Conservation (phyloP, 2,888 invertebrate species). For the Agriotes lineatus region DNA sequence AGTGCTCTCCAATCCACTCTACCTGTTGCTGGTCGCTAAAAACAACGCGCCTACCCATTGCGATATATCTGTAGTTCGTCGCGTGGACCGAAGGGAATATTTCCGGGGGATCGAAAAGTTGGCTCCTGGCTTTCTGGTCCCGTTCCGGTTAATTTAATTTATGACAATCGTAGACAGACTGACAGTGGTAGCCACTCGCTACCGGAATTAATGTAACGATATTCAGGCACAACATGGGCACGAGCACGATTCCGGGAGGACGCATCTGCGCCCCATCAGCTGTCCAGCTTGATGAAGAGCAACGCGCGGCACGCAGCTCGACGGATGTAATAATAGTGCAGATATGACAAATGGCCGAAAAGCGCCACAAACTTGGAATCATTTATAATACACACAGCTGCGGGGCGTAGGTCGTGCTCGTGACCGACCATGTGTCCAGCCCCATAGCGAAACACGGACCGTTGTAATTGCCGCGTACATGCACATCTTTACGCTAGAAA, state of each 20-base stretch:
- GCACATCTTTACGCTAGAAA: conserved; percentile 18
- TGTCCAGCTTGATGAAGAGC: conserved; percentile 60
- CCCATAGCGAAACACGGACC: conserved; percentile 29
- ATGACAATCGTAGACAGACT: conserved; percentile 13
- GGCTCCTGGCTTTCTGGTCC: background rate
- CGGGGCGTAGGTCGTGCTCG: conserved; percentile 59
- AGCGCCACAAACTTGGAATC: conserved; percentile 67
- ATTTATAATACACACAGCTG: conserved; percentile 68
- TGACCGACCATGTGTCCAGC: conserved; percentile 54
- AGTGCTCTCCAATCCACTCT: conserved; percentile 59
- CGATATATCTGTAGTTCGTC: conserved; percentile 50
- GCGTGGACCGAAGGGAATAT: background rate
- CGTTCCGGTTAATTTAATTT: conserved; percentile 18
- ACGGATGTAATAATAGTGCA: conserved; percentile 66
- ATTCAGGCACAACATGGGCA: conserved; percentile 42
- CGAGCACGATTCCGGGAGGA: conserved; percentile 41
- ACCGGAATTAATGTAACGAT: conserved; percentile 45
- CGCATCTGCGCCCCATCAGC: conserved; percentile 57
- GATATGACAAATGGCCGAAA: conserved; percentile 67
- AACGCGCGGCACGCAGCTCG: conserved; percentile 56
- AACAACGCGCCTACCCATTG: conserved; percentile 54
- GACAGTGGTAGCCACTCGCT: conserved; percentile 26
- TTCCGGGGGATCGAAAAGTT: background rate
- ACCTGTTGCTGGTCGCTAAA: conserved; percentile 57
- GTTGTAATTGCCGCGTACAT: conserved; percentile 21